Evolutionary conservation across 2,797 vertebrate genomes (phyloP).

Genomic region (Geotrypetes seraphini): DNA sequence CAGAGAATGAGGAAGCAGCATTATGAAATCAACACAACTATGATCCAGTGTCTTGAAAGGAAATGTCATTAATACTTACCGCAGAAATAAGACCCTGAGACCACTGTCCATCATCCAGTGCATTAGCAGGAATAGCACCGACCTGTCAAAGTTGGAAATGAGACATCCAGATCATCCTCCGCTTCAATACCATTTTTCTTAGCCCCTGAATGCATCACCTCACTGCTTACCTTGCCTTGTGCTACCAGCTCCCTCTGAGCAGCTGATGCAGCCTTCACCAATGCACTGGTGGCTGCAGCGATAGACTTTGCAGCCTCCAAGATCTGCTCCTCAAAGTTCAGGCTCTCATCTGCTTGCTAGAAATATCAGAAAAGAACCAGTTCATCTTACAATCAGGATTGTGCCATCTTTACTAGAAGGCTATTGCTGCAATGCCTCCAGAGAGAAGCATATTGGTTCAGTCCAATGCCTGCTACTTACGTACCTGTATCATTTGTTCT

Average conservation of each 20-base stretch:
- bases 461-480: too few relatives aligned
- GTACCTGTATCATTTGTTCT: too few relatives aligned
- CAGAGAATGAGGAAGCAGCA: rapidly evolving
- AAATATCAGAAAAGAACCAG: too few relatives aligned
- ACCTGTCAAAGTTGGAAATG: slow-evolving; percentile 51
- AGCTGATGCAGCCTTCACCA: slow-evolving; percentile 88
- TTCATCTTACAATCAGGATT: too few relatives aligned
- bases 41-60: too few relatives aligned
- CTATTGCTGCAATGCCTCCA: too few relatives aligned
- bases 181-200: too few relatives aligned
- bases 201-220: background rate
- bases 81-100: slow-evolving; percentile 96
- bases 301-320: slow-evolving; percentile 92
- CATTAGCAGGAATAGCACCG: slow-evolving; percentile 82
- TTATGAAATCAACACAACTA: too few relatives aligned
- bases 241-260: slow-evolving; percentile 90
- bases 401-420: too few relatives aligned
- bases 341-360: slow-evolving; percentile 88
- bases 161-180: background rate
- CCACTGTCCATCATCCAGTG: slow-evolving; percentile 93
- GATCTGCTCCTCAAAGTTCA: slow-evolving; percentile 95
- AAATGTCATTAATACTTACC: slow-evolving; percentile 53
- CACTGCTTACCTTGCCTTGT: slow-evolving; percentile 76
- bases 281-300: slow-evolving; percentile 84
- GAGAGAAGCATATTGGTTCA: too few relatives aligned